Evolutionary conservation across 2,113 vertebrate species (phyloP).

Genomic region (Campylorhamphus procurvoides): DNA sequence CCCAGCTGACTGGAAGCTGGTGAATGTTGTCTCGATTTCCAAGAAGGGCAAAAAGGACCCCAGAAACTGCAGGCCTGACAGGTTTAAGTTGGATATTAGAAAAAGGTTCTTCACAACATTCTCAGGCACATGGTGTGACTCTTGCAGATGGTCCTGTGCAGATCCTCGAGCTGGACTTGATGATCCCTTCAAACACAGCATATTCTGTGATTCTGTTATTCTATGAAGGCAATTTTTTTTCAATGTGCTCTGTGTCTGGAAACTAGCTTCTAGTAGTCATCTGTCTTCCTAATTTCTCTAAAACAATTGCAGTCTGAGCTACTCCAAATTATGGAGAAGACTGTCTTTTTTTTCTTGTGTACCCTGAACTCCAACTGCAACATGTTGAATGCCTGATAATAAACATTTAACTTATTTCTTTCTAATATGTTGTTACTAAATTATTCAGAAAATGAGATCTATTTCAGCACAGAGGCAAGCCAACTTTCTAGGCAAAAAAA

Average conservation of each 20-base stretch:
- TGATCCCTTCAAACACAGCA: too few relatives aligned
- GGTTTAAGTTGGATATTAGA: too few relatives aligned
- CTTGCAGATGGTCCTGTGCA: too few relatives aligned
- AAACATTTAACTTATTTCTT: not conserved
- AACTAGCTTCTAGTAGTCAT: not conserved
- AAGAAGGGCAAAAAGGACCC: too few relatives aligned
- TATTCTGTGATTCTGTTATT: too few relatives aligned
- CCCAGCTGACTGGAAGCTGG: too few relatives aligned
- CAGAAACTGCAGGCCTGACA: too few relatives aligned
- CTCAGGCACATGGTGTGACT: too few relatives aligned
- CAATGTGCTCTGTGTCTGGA: not conserved
- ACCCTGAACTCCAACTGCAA: not conserved
- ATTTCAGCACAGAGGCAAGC: not conserved
- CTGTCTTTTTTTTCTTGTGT: not conserved
- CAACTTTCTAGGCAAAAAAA: not conserved
- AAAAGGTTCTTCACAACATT: too few relatives aligned
- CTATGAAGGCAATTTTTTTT: not conserved
- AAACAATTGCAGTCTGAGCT: not conserved
- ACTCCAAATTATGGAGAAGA: not conserved
- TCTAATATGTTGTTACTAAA: not conserved
- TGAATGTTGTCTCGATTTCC: too few relatives aligned
- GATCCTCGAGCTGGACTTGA: too few relatives aligned
- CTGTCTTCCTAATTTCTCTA: not conserved
- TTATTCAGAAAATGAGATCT: not conserved
- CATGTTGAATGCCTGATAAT: not conserved